These are phyloP conservation scores for Clarias fuscus DNA, from an alignment of 2,797 vertebrate genomes.

Conservation along the genomic window DNA sequence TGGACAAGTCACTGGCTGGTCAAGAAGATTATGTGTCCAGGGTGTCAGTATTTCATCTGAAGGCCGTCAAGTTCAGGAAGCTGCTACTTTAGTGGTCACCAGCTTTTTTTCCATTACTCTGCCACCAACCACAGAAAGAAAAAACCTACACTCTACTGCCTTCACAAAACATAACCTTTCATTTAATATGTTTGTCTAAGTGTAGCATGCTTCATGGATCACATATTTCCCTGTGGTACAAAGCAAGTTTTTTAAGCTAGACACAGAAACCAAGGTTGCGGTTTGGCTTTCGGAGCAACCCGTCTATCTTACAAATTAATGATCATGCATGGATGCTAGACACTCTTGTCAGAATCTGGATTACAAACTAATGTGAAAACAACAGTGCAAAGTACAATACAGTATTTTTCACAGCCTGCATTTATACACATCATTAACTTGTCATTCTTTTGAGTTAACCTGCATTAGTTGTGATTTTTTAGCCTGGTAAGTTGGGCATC, in stretches of 20 bases:
- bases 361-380: not conserved
- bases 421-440: not conserved
- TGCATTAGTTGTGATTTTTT: not conserved
- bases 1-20: constrained; percentile 1
- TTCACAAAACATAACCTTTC: constrained; percentile 10
- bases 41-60: constrained; percentile 4
- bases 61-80: constrained; percentile 7
- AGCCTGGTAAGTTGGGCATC: no score
- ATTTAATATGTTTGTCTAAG: not conserved
- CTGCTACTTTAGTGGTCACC: not conserved
- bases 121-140: constrained; percentile 11
- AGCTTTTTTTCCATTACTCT: not conserved
- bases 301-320: not conserved
- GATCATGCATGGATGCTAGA: not conserved
- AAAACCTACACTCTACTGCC: not conserved
- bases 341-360: not conserved
- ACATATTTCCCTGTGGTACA: not conserved
- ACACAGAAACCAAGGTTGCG: not conserved
- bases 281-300: not conserved
- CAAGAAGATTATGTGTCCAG: constrained; percentile 15
- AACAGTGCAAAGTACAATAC: not conserved
- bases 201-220: constrained; percentile 1
- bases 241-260: not conserved
- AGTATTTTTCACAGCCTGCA: not conserved
- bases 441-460: not conserved